These are phyloP conservation scores for Megastigmus dorsalis DNA, from an alignment of 2,888 invertebrate species.

Conservation along the genomic window DNA sequence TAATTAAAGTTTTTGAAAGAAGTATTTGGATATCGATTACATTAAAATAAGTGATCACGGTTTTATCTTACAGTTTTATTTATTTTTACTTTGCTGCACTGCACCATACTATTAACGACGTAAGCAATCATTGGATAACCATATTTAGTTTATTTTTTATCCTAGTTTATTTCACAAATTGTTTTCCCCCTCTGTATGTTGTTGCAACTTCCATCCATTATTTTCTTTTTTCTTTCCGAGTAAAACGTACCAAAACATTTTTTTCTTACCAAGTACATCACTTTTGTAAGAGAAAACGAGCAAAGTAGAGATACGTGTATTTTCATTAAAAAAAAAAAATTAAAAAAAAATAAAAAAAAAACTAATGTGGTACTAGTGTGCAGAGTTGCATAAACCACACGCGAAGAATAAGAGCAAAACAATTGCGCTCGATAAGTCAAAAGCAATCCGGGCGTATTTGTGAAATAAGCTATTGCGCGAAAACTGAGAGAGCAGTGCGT, in stretches of 20 bases:
- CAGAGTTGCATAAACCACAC: background rate
- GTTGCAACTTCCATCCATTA: background rate
- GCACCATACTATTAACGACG: background rate
- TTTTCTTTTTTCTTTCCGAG: background rate
- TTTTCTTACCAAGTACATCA: background rate
- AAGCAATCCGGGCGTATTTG: constrained; percentile 54
- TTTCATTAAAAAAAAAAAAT: background rate
- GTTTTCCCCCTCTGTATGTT: background rate
- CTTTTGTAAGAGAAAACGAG: background rate
- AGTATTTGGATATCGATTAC: background rate
- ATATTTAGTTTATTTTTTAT: constrained; percentile 18
- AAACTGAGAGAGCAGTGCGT: constrained; percentile 64
- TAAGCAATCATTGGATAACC: constrained; percentile 13
- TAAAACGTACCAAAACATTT: background rate
- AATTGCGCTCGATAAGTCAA: constrained; percentile 9
- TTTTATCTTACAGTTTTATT: background rate
- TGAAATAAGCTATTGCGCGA: constrained; percentile 62
- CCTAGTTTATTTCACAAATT: constrained; percentile 48
- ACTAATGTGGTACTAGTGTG: background rate
- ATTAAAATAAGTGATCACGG: background rate
- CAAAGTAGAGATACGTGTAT: no score
- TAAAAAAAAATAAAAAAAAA: background rate
- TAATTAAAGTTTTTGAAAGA: constrained; percentile 5
- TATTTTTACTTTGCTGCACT: background rate
- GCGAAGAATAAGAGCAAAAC: no score